Conservation (phyloP, 2,888 invertebrate genomes). For the Diarsia mendica region DNA sequence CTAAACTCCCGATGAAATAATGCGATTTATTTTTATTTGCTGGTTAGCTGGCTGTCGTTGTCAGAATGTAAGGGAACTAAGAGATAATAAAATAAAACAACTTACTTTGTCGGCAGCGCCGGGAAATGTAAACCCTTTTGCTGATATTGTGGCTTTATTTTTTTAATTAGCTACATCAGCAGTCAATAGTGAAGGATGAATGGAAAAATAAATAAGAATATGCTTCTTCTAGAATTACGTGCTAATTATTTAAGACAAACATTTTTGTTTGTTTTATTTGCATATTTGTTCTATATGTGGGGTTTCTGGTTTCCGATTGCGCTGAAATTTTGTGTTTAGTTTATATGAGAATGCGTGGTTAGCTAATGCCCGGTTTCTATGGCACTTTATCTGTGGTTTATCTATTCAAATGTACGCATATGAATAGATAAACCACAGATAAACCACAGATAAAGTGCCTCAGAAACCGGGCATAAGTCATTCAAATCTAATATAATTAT, state of each 20-base stretch:
- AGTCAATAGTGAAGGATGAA: neutral
- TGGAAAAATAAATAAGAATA: neutral
- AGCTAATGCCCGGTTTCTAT: too few relatives aligned
- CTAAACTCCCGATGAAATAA: neutral
- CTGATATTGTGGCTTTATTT: neutral
- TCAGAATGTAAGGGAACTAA: neutral
- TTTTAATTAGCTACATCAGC: neutral
- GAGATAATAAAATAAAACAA: constrained; percentile 15
- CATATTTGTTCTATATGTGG: neutral
- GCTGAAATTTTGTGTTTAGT: too few relatives aligned
- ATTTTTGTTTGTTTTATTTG: neutral
- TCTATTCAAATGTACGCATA: too few relatives aligned
- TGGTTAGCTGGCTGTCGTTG: neutral
- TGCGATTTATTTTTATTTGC: constrained; percentile 20
- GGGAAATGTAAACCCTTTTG: neutral
- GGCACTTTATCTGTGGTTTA: too few relatives aligned
- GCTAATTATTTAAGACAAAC: neutral
- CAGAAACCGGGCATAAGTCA: too few relatives aligned
- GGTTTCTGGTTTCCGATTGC: neutral
- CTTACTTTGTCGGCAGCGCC: neutral
- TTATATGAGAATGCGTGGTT: too few relatives aligned
- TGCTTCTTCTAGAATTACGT: neutral
- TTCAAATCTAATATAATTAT: too few relatives aligned
- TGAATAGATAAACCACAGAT: too few relatives aligned
- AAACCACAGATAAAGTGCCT: too few relatives aligned